Evolutionary conservation across 1,140 invertebrate species (phyloP).

Genomic region (Hestina assimilis): DNA sequence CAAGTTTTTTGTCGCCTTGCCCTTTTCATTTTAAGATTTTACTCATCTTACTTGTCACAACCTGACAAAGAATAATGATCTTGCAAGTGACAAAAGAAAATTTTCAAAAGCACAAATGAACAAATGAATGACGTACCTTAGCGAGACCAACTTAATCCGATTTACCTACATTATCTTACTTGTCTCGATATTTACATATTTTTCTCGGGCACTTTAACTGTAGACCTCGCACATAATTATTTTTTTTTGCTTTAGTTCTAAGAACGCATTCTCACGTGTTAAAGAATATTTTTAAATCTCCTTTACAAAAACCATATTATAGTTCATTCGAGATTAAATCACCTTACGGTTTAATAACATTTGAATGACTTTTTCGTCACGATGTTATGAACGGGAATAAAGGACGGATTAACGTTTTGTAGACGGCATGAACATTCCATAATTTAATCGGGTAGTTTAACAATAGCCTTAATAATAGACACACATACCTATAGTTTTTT

Average conservation of each 20-base stretch:
- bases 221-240: conserved; percentile 4
- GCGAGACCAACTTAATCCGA: conserved; percentile 50
- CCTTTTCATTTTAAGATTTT: conserved; percentile 16
- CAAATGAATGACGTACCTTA: conserved; percentile 35
- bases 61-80: conserved; percentile 31
- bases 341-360: conserved; percentile 17
- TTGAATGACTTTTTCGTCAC: conserved; percentile 18
- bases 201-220: conserved; percentile 9
- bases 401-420: conserved; percentile 24
- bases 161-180: conserved; percentile 48
- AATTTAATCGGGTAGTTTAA: conserved; percentile 13
- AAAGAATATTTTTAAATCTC: conserved; percentile 5
- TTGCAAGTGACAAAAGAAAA: conserved; percentile 32
- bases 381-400: conserved; percentile 21
- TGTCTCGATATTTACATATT: conserved; percentile 22
- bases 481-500: neutral
- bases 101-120: conserved; percentile 32
- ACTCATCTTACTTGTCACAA: conserved; percentile 29
- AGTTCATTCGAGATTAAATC: conserved; percentile 10
- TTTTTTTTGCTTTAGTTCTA: conserved; percentile 16
- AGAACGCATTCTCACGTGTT: conserved; percentile 14
- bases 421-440: conserved; percentile 14
- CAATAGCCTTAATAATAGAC: neutral
- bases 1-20: conserved; percentile 14
- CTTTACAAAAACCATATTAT: conserved; percentile 2